Evolutionary conservation across 2,888 invertebrate species (phyloP), one percentile per base, ranked within the genome.

Genomic region (Caenorhabditis sulstoni): DNA sequence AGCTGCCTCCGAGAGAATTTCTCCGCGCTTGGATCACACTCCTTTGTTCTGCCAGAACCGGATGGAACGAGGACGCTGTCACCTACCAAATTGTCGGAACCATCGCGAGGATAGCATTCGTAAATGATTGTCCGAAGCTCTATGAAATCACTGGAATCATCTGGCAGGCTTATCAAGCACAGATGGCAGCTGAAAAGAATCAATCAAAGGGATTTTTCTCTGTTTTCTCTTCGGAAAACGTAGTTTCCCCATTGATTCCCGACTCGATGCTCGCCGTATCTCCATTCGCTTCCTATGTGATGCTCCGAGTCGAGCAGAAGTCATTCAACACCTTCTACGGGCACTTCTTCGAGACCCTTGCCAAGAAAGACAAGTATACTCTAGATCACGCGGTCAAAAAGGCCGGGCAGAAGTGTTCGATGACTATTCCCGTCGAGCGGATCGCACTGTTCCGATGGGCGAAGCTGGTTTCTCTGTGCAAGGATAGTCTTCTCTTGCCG

Each of bases 361-460:
- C 77, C 29, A 87, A 87, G 61, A 86, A 86, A 53, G 83, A 85
- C 14, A 85, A 85, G 66, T 75, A 73, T 45, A 82, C 81, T 16
- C 55, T 85, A 59, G 85, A 86, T 29, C 49, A 80, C 37, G 85
- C 84, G 12, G 71, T 82, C 22, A 83, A 87, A 84, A 88, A 88
- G 58, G 87, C 89, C 2, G 50, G 82, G 7, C 76, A 84, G 7
- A 89, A 88, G 50, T 73, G 80, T 8, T 85, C 87, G 1, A 79
- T 83, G 52, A 66, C 82, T 8, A 44, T 89, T 18, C 78, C 81
- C 5, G 49, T 86, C 4, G 80, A 82, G 7, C 71, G 86, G n/a
- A 53, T 89, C n/a, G 65, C 81, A 1, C 83, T 79, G 53, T 84
- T 81, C 61, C 84, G 89, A 55, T 88, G 87, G 87, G 83, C 87